phyloP scores from a whole-genome alignment of 2,113 vertebrate genomes.

The Pholis gunnellus region DNA sequence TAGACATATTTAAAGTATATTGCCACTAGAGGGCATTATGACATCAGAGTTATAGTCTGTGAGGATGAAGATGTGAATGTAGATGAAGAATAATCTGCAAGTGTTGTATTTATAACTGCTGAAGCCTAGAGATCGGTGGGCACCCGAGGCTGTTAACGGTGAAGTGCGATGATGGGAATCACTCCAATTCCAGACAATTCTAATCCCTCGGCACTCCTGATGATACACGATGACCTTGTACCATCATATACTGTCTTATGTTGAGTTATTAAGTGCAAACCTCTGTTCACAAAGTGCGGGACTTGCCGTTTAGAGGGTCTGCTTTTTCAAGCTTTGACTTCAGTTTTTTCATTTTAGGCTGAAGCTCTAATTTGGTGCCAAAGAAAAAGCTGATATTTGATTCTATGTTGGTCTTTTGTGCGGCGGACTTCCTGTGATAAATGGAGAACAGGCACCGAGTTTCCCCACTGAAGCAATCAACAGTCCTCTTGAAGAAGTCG shows the following conservation, averaged over 20 bases:
- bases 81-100: constrained; percentile 20
- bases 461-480: constrained; percentile 12
- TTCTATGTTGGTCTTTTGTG: neutral
- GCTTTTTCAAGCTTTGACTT: neutral
- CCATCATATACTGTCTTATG: constrained; percentile 4
- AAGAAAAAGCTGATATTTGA: constrained; percentile 35
- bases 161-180: constrained; percentile 44
- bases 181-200: neutral
- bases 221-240: neutral
- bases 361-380: constrained; percentile 43
- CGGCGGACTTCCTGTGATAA: neutral
- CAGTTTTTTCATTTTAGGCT: constrained; percentile 5
- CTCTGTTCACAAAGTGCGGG: constrained; percentile 24
- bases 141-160: constrained; percentile 29
- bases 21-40: constrained; percentile 74
- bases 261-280: constrained; percentile 20
- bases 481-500: neutral
- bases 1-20: constrained; percentile 30
- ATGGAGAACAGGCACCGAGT: neutral
- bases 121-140: constrained; percentile 16
- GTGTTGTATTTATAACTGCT: constrained; percentile 49
- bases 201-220: neutral
- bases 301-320: constrained; percentile 15
- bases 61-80: neutral
- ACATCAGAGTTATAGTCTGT: constrained; percentile 39